phyloP scores from a whole-genome alignment of 2,797 vertebrate species.

The Premnoplex brunnescens region DNA sequence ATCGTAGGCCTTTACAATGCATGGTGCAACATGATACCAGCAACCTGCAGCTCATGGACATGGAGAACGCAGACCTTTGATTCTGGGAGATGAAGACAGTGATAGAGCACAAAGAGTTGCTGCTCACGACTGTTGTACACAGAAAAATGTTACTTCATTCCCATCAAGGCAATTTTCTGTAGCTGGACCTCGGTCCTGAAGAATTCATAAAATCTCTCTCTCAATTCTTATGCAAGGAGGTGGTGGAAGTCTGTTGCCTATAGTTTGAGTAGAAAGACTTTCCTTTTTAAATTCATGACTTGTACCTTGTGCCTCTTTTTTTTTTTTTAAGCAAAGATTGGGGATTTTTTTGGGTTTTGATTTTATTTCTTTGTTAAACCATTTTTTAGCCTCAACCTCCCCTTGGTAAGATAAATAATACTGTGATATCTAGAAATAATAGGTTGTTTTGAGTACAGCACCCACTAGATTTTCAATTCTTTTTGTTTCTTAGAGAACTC shows the following conservation, averaged over 20 bases:
- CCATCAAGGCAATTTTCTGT: not conserved
- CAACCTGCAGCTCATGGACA: not conserved
- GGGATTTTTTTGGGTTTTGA: accelerated
- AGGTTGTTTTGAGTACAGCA: not conserved
- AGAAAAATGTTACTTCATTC: not conserved
- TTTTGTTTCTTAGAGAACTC: not conserved
- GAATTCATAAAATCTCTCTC: not conserved
- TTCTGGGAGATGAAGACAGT: not conserved
- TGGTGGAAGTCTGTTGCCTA: not conserved
- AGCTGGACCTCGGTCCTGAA: not conserved
- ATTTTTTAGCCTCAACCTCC: not conserved
- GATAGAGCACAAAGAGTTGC: not conserved
- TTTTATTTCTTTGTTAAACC: not conserved
- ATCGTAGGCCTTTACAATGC: not conserved
- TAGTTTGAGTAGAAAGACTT: not conserved
- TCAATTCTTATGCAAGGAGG: not conserved
- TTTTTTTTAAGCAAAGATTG: not conserved
- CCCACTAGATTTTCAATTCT: not conserved
- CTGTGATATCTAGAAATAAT: not conserved
- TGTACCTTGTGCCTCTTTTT: not conserved
- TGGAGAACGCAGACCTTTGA: not conserved
- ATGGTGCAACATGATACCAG: not conserved
- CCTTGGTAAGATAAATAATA: not conserved
- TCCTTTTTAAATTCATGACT: not conserved
- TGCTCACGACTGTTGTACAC: not conserved